phyloP scores from a whole-genome alignment of 2,113 vertebrate species.

The Ranitomeya imitator region DNA sequence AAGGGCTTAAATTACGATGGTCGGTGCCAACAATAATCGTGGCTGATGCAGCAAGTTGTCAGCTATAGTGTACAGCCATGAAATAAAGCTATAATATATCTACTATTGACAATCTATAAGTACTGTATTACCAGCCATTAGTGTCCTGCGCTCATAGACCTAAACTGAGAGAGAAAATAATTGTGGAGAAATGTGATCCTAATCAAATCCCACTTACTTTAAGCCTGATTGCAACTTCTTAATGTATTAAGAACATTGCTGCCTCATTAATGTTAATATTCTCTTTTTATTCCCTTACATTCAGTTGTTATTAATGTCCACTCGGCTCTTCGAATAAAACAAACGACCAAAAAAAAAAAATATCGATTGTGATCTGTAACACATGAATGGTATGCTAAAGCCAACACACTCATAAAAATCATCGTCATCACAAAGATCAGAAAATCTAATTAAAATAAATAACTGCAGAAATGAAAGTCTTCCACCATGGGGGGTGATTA shows the following conservation, averaged over 20 bases:
- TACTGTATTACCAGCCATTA: neutral
- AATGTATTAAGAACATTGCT: constrained; percentile 9
- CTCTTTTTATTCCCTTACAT: neutral
- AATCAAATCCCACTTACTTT: constrained; percentile 26
- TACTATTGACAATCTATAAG: neutral
- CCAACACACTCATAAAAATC: constrained; percentile 1
- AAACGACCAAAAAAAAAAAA: neutral
- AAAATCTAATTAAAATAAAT: constrained; percentile 40
- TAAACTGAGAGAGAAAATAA: neutral
- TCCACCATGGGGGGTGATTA: neutral
- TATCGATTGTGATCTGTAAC: neutral
- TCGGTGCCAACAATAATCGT: too few species aligned
- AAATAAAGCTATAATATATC: neutral
- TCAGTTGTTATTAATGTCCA: neutral
- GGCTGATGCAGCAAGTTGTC: too few species aligned
- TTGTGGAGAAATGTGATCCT: constrained; percentile 1
- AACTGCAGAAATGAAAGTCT: constrained; percentile 36
- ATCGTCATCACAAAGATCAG: constrained; percentile 21
- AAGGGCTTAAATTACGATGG: too few species aligned
- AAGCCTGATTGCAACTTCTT: neutral
- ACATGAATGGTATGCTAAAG: neutral
- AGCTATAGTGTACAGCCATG: too few species aligned
- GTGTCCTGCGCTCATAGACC: neutral
- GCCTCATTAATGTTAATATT: neutral
- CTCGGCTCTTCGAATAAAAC: neutral